phyloP scores from a whole-genome alignment of 2,113 vertebrate genomes.

The Perca fluviatilis region DNA sequence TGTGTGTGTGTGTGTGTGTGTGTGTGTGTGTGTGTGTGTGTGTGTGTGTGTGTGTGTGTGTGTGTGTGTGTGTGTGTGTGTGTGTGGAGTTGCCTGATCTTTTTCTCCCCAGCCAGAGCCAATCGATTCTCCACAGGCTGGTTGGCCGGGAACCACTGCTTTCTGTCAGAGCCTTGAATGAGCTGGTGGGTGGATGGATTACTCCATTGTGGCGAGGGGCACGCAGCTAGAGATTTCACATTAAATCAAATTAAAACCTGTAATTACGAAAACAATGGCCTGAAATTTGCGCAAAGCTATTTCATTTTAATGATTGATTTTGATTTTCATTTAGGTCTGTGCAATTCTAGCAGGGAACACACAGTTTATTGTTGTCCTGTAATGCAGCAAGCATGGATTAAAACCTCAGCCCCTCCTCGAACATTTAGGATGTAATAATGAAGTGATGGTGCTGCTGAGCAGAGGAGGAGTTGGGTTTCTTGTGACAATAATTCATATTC shows the following conservation, averaged over 20 bases:
- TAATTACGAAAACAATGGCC: conserved; percentile 70
- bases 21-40: conserved; percentile 9
- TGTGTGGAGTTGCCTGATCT: conserved; percentile 25
- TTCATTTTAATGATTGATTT: conserved; percentile 64
- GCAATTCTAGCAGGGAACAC: not conserved
- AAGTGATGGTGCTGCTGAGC: conserved; percentile 5
- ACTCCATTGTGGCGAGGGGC: conserved; percentile 58
- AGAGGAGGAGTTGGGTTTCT: not conserved
- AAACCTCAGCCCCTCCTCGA: not conserved
- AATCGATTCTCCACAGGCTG: conserved; percentile 73
- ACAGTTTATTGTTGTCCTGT: not conserved
- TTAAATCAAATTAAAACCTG: conserved; percentile 76
- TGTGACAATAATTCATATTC: not conserved
- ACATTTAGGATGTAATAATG: conserved; percentile 14
- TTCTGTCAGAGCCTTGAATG: conserved; percentile 69
- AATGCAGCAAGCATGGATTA: conserved; percentile 2
- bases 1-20: conserved; percentile 6
- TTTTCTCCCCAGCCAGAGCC: conserved; percentile 57
- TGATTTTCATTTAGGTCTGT: conserved; percentile 43
- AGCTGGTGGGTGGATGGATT: conserved; percentile 79
- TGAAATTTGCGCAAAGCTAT: conserved; percentile 30
- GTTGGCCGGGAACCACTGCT: conserved; percentile 62
- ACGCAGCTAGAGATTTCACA: conserved; percentile 71
- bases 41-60: not conserved
- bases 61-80: conserved; percentile 1